A percentile compares a stretch with the other conserved stretches of the same genome.
Evolutionary conservation across 2,888 invertebrate species (phyloP).

Genomic region (Octonoba sinensis): DNA sequence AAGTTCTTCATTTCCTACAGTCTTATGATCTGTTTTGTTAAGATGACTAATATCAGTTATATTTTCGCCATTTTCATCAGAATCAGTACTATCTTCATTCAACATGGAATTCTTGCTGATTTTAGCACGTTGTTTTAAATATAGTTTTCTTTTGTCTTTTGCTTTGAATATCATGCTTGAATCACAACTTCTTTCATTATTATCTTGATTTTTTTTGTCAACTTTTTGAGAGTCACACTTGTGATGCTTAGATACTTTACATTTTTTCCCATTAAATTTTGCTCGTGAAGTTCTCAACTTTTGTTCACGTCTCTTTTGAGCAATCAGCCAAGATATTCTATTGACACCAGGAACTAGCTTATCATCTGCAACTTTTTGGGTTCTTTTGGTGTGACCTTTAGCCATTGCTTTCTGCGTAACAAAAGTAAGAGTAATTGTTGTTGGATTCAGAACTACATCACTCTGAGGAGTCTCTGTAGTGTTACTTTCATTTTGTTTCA

Average conservation of each 20-base stretch:
- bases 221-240: too few species aligned
- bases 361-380: not conserved
- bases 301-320: constrained; percentile 50
- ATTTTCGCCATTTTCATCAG: constrained; percentile 32
- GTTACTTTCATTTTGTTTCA: not conserved
- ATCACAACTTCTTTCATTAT: too few species aligned
- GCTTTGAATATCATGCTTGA: constrained; percentile 7
- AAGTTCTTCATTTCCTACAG: constrained; percentile 7
- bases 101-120: constrained; percentile 11
- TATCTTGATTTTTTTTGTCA: too few species aligned
- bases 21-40: not conserved
- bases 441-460: not conserved
- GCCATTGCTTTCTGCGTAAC: not conserved
- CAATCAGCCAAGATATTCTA: constrained; percentile 57
- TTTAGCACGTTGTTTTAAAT: constrained; percentile 23
- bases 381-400: not conserved
- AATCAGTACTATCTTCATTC: constrained; percentile 35
- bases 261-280: not conserved
- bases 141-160: constrained; percentile 40
- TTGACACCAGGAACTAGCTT: constrained; percentile 19
- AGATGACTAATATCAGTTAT: not conserved
- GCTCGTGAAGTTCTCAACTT: constrained; percentile 20
- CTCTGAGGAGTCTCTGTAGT: constrained; percentile 1
- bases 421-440: not conserved
- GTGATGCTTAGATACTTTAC: not conserved